Evolutionary conservation across 2,888 invertebrate genomes (phyloP).

Genomic region (Heterodera filipjevi): DNA sequence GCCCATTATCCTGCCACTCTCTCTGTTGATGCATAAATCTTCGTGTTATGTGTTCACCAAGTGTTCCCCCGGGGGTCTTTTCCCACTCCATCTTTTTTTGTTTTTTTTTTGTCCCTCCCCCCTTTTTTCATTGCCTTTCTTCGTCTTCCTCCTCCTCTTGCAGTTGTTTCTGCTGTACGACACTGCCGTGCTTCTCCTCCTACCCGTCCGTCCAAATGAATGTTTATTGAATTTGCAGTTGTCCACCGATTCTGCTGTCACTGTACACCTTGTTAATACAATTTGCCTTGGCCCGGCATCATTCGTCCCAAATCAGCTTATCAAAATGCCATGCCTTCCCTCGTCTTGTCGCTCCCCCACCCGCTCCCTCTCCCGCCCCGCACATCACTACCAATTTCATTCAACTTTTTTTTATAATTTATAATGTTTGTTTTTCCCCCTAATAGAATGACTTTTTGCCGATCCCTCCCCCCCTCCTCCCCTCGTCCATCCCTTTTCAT

Average conservation of each 20-base stretch:
- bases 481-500: not conserved
- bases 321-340: not conserved
- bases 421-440: not conserved
- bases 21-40: not conserved
- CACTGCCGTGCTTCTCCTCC: too few species aligned
- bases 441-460: not conserved
- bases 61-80: not conserved
- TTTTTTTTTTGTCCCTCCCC: not conserved
- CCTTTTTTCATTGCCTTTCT: not conserved
- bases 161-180: not conserved
- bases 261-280: not conserved
- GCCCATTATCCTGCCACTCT: not conserved
- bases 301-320: not conserved
- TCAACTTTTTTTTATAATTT: not conserved
- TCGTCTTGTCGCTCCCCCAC: not conserved
- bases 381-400: constrained; percentile 1
- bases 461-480: not conserved
- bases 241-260: not conserved
- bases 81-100: not conserved
- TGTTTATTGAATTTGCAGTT: not conserved
- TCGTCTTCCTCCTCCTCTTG: not conserved
- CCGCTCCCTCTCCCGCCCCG: not conserved
- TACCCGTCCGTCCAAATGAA: not conserved
- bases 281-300: not conserved
- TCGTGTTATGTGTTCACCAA: not conserved